phyloP scores from a whole-genome alignment of 2,113 vertebrate genomes.

The Reinhardtius hippoglossoides region DNA sequence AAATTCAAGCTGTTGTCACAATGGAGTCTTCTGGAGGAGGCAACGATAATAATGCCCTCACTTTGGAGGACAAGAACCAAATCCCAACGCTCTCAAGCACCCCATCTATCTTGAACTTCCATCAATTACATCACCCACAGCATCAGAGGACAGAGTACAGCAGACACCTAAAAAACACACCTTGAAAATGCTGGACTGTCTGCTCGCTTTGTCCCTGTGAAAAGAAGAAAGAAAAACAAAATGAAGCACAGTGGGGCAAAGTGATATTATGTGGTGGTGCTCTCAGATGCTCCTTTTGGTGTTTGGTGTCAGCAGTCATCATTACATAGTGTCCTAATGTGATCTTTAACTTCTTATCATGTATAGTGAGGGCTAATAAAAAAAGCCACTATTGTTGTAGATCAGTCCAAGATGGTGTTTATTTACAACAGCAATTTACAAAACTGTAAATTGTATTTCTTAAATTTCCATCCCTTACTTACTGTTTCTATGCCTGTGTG shows the following conservation, averaged over 20 bases:
- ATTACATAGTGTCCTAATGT: neutral
- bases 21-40: conserved; percentile 3
- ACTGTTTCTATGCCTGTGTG: neutral
- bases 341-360: too few relatives aligned
- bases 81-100: neutral
- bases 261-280: neutral
- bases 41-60: neutral
- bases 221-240: conserved; percentile 45
- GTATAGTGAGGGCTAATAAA: too few relatives aligned
- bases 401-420: neutral
- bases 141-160: conserved; percentile 31
- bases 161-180: conserved; percentile 43
- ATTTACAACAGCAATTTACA: too few relatives aligned
- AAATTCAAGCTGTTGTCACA: conserved; percentile 34
- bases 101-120: neutral
- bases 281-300: conserved; percentile 1
- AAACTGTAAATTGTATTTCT: neutral
- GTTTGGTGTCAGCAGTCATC: conserved; percentile 7
- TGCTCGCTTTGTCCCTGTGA: neutral
- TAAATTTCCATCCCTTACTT: neutral
- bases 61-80: neutral
- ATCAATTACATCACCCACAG: conserved; percentile 41
- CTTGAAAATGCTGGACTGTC: neutral
- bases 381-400: neutral
- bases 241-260: conserved; percentile 37